These are phyloP conservation scores for Eutrigla gurnardus DNA, from an alignment of 2,797 vertebrate species.

Conservation along the genomic window DNA sequence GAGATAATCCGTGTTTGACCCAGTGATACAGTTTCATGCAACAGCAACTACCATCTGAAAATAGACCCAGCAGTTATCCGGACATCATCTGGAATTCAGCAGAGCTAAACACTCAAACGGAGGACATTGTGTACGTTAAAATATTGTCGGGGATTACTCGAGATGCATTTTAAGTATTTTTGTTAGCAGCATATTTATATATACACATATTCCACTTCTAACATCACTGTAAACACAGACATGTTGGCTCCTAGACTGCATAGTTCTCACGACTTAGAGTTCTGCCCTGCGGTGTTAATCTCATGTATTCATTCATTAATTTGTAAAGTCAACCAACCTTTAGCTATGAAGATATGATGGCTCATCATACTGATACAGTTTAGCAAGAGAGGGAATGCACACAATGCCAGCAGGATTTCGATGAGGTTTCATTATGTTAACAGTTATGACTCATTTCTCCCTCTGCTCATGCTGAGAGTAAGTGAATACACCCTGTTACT, in stretches of 20 bases:
- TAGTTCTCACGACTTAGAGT: slow-evolving; percentile 22
- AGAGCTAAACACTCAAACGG: slow-evolving; percentile 22
- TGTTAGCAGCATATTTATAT: slow-evolving; percentile 7
- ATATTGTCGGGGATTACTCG: slow-evolving; percentile 11
- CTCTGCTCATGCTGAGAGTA: slow-evolving; percentile 34
- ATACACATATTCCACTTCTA: not conserved
- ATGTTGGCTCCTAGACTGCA: slow-evolving; percentile 27
- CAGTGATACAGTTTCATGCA: slow-evolving; percentile 64
- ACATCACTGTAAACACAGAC: slow-evolving; percentile 30
- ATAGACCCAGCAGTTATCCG: slow-evolving; percentile 21
- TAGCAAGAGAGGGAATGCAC: slow-evolving; percentile 13
- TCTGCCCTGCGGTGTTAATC: slow-evolving; percentile 31
- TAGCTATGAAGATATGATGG: not conserved
- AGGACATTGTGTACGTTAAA: not conserved
- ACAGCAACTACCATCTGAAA: slow-evolving; percentile 32
- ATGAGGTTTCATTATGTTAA: slow-evolving; percentile 37
- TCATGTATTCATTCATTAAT: slow-evolving; percentile 33
- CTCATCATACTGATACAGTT: slow-evolving; percentile 40
- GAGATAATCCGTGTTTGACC: slow-evolving; percentile 76
- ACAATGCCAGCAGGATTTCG: slow-evolving; percentile 17
- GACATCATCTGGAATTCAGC: slow-evolving; percentile 37
- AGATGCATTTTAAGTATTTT: slow-evolving; percentile 2
- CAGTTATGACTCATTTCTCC: slow-evolving; percentile 66
- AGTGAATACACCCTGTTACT: slow-evolving; percentile 5
- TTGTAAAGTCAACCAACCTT: slow-evolving; percentile 51